These are phyloP conservation scores for Andricus curvator DNA, from an alignment of 2,888 invertebrate species.

Conservation along the genomic window DNA sequence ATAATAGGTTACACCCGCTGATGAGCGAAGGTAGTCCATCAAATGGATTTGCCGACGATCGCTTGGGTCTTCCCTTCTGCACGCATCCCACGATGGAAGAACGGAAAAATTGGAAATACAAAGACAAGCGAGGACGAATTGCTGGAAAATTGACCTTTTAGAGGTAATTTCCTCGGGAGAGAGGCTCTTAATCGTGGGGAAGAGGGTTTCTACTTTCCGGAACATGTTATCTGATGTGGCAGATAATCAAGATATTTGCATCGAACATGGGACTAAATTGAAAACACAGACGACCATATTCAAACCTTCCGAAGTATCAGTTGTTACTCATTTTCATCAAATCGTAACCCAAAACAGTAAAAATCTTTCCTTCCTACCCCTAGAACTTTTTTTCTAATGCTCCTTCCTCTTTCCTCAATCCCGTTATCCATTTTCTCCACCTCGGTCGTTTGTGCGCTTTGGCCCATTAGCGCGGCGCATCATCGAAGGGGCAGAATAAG, in stretches of 20 bases:
- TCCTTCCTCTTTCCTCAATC: not conserved
- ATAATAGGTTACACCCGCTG: slow-evolving; percentile 78
- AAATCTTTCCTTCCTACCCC: not conserved
- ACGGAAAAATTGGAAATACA: slow-evolving; percentile 13
- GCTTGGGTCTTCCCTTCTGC: slow-evolving; percentile 60
- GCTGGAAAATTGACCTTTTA: slow-evolving; percentile 21
- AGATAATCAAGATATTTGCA: not conserved
- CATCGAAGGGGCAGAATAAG: slow-evolving; percentile 44
- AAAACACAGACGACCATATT: too few relatives aligned
- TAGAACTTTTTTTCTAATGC: not conserved
- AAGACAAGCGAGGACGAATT: slow-evolving; percentile 37
- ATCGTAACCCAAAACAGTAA: too few relatives aligned
- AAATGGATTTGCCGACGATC: slow-evolving; percentile 62
- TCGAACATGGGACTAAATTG: too few relatives aligned
- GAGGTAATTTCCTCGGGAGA: slow-evolving; percentile 2
- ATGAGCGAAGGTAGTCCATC: slow-evolving; percentile 73
- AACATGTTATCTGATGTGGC: not conserved
- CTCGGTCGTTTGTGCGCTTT: slow-evolving; percentile 16
- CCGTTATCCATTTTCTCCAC: slow-evolving; percentile 27
- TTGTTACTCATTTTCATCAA: too few relatives aligned
- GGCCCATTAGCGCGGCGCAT: slow-evolving; percentile 46
- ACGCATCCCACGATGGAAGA: slow-evolving; percentile 55
- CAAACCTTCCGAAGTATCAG: too few relatives aligned
- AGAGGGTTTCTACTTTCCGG: not conserved
- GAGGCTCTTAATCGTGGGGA: too few relatives aligned